Evolutionary conservation across 2,888 invertebrate species (phyloP).

Genomic region (Steinernema scapterisci): DNA sequence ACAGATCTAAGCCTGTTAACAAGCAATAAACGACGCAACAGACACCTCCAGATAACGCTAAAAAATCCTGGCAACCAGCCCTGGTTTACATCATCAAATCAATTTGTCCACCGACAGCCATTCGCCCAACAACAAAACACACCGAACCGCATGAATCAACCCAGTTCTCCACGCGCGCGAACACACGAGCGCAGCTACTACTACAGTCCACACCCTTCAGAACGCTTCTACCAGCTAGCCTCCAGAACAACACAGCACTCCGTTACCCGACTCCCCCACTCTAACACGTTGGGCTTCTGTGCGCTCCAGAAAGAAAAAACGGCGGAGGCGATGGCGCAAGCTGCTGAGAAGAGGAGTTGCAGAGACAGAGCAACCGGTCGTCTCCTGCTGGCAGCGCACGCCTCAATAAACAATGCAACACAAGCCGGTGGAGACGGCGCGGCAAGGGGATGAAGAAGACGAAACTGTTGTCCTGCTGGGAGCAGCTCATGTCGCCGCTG

Average conservation of each 20-base stretch:
- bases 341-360: neutral
- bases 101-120: too few species aligned
- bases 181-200: neutral
- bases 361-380: slow-evolving; percentile 26
- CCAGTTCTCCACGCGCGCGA: neutral
- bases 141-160: neutral
- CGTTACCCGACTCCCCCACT: neutral
- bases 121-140: too few species aligned
- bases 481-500: too few species aligned
- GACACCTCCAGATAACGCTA: too few species aligned
- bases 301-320: neutral
- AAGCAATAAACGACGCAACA: too few species aligned
- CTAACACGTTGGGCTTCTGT: neutral
- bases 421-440: neutral
- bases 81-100: too few species aligned
- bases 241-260: neutral
- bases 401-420: slow-evolving; percentile 26
- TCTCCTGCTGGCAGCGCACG: neutral
- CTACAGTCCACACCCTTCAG: too few species aligned
- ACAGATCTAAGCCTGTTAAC: too few species aligned
- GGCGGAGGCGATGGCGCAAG: slow-evolving; percentile 9
- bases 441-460: neutral
- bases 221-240: too few species aligned
- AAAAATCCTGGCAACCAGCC: too few species aligned
- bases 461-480: too few species aligned